Evolutionary conservation across 2,797 vertebrate genomes (phyloP).

Genomic region (Microchirus variegatus): DNA sequence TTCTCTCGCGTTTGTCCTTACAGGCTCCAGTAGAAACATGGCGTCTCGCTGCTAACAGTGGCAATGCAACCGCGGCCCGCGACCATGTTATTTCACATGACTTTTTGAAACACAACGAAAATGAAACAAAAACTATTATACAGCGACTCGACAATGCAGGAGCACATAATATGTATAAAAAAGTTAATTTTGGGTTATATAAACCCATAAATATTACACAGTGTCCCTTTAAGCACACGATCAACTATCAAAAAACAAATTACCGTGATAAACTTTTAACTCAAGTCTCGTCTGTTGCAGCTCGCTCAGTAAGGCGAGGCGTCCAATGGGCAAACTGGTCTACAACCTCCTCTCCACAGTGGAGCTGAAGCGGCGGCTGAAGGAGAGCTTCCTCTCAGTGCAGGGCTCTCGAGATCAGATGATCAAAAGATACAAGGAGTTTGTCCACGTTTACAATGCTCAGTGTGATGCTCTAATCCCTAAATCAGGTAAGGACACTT

Average conservation of each 20-base stretch:
- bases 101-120: no score
- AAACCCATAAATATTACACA: no score
- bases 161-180: no score
- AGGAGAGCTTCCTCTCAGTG: constrained; percentile 84
- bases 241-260: neutral
- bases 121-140: no score
- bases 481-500: constrained; percentile 81
- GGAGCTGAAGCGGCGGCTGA: constrained; percentile 89
- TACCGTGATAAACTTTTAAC: constrained; percentile 6
- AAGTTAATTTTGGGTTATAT: no score
- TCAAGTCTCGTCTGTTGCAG: constrained; percentile 68
- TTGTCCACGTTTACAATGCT: constrained; percentile 90
- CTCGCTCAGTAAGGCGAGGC: constrained; percentile 73
- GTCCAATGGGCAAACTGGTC: constrained; percentile 87
- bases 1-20: no score
- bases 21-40: no score
- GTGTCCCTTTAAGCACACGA: no score
- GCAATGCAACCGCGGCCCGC: no score
- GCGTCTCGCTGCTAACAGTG: no score
- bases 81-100: no score
- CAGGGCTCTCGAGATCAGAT: constrained; percentile 89
- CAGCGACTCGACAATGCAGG: no score
- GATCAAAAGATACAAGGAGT: constrained; percentile 88
- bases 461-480: constrained; percentile 91
- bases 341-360: constrained; percentile 90